Evolutionary conservation across 2,113 vertebrate species (phyloP), one percentile per base, ranked within the genome.

Genomic region (Cinclus mexicanus): DNA sequence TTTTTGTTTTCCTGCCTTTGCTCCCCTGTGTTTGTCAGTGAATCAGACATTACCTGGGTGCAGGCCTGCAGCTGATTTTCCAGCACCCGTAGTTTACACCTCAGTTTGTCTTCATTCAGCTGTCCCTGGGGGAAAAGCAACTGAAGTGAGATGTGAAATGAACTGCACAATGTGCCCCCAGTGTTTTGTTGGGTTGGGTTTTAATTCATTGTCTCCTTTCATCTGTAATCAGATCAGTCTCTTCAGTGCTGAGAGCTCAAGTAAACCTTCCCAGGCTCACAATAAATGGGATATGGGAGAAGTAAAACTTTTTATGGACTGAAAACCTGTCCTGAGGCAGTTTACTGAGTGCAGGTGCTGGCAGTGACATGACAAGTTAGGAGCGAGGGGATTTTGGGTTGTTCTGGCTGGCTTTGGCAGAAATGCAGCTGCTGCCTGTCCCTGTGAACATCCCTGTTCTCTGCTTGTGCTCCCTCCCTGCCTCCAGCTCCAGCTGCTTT

Each of bases 41-140:
- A 57, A 13, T 65, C 14, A 25, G 55, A 60, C 23, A 47, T 98
- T 98, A 99, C 99, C 99, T 99, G 99, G 60, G 98, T 97, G 69
- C 98, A 99, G 89, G 98, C 95, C 82, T 99, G 98, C 93, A 99
- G 98, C 97, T 99, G 99, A 26, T 98, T 98, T 97, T 99, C 99
- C 63, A 99, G 98, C 33, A 98, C 96, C 83, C 97, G 97, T 50
- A 99, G 98, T 97, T 99, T 98, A 83, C 97, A 98, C 96, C 98
- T 99, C 90, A 99, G 92, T 94, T 98, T 98, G 68, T 99, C 99
- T 97, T 99, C 99, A 5, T 98, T 98, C 91, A 99, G 98, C 93
- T 98, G 98, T 68, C 98, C 98, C 99, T 99, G 96, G 88, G 95
- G 94, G 89, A 72, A 71, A 68, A 91, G 18, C 19, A 78, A 7